Conservation (phyloP, 2,888 invertebrate species). For the Idaea dimidiata region DNA sequence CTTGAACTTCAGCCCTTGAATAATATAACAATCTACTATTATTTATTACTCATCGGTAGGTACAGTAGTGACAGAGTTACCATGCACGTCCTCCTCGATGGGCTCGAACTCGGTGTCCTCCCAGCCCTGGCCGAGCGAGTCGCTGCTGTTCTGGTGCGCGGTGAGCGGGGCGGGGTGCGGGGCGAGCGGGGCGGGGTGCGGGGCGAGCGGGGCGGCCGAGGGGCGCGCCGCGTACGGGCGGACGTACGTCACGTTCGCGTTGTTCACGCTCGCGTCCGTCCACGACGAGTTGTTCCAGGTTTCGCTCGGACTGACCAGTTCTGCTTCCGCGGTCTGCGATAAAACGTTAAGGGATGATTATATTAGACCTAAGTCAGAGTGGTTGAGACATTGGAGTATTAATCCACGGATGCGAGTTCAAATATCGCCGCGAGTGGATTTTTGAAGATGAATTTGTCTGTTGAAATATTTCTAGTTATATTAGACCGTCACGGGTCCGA, state of each 20-base stretch:
- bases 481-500: too few relatives aligned
- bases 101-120: slow-evolving; percentile 91
- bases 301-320: slow-evolving; percentile 82
- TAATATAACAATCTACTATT: too few relatives aligned
- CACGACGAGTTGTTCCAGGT: slow-evolving; percentile 81
- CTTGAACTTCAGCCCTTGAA: too few relatives aligned
- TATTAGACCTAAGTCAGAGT: too few relatives aligned
- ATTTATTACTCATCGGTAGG: too few relatives aligned
- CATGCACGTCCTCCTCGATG: slow-evolving; percentile 84
- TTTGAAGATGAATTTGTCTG: too few relatives aligned
- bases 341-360: slow-evolving; percentile 8
- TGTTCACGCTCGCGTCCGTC: slow-evolving; percentile 52
- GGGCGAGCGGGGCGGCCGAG: slow-evolving; percentile 37
- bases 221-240: slow-evolving; percentile 30
- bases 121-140: slow-evolving; percentile 82
- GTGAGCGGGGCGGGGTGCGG: slow-evolving; percentile 18
- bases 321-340: slow-evolving; percentile 71
- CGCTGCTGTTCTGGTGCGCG: slow-evolving; percentile 73
- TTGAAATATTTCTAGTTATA: too few relatives aligned
- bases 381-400: too few relatives aligned
- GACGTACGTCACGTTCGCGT: slow-evolving; percentile 60
- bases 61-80: slow-evolving; percentile 49
- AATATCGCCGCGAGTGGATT: too few relatives aligned
- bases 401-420: too few relatives aligned
- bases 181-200: too few relatives aligned